phyloP scores from a whole-genome alignment of 2,797 vertebrate species.

The Siniperca obscura region DNA sequence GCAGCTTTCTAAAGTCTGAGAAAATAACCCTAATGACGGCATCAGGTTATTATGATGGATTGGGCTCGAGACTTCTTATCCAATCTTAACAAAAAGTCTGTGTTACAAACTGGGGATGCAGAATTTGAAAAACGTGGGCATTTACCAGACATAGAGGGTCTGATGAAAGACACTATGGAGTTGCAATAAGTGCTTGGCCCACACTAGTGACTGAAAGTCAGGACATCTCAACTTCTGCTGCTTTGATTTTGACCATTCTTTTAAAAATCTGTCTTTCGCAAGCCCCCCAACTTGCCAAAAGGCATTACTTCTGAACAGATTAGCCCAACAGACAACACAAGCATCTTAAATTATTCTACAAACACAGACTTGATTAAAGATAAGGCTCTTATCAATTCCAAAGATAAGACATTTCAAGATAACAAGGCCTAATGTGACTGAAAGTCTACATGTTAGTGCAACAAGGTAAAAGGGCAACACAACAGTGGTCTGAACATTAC shows the following conservation, averaged over 20 bases:
- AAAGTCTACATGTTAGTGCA: constrained; percentile 17
- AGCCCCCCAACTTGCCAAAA: neutral
- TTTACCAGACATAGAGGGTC: constrained; percentile 2
- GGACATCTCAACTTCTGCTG: neutral
- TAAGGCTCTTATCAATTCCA: constrained; percentile 12
- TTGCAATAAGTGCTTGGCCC: constrained; percentile 11
- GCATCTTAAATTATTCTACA: constrained; percentile 37
- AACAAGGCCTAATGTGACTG: constrained; percentile 24
- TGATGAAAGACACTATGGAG: neutral
- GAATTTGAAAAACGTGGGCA: neutral
- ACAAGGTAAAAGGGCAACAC: constrained; percentile 26
- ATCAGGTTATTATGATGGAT: neutral
- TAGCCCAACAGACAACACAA: constrained; percentile 18
- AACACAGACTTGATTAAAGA: constrained; percentile 39
- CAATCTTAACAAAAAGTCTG: neutral
- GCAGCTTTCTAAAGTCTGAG: constrained; percentile 1
- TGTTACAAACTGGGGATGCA: neutral
- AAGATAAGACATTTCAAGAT: constrained; percentile 41
- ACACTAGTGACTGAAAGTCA: neutral
- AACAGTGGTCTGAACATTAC: constrained; percentile 18
- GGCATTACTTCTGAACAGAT: constrained; percentile 12
- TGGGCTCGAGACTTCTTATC: neutral
- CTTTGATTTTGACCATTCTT: neutral
- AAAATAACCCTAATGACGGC: neutral
- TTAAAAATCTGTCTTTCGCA: neutral